A percentile compares a stretch with the other conserved stretches of the same genome.
Conservation (phyloP, 2,797 vertebrate genomes). For the Pseudochirops cupreus region DNA sequence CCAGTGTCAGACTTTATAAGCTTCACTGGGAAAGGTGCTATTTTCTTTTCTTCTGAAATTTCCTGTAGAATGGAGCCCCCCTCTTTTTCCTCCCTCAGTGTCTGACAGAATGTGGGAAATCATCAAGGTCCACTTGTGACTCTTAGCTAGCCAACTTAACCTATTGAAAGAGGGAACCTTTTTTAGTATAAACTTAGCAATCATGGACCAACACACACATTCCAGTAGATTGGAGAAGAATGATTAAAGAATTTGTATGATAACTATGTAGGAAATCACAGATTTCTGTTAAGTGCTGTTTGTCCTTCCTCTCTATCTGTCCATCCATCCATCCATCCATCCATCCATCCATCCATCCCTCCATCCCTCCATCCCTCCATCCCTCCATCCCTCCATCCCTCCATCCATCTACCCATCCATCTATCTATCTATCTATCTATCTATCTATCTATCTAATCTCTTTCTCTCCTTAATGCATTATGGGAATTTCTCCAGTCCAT, state of each 20-base stretch:
- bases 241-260: background rate
- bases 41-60: slow-evolving; percentile 37
- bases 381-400: background rate
- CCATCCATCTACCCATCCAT: background rate
- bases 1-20: slow-evolving; percentile 26
- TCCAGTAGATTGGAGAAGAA: background rate
- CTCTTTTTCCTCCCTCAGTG: background rate
- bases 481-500: background rate
- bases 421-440: too few species aligned
- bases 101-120: background rate
- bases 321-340: background rate
- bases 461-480: background rate
- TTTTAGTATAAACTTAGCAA: background rate
- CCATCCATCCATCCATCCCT: background rate
- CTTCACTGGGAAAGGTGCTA: background rate
- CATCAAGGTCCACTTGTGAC: slow-evolving; percentile 18
- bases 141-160: background rate
- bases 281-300: background rate
- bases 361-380: background rate
- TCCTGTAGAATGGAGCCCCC: slow-evolving; percentile 1
- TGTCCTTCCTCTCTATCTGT: background rate
- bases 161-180: background rate
- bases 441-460: background rate
- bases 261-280: background rate
- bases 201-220: background rate